Conservation (phyloP, 2,888 invertebrate genomes). For the Leptinotarsa haldemani region DNA sequence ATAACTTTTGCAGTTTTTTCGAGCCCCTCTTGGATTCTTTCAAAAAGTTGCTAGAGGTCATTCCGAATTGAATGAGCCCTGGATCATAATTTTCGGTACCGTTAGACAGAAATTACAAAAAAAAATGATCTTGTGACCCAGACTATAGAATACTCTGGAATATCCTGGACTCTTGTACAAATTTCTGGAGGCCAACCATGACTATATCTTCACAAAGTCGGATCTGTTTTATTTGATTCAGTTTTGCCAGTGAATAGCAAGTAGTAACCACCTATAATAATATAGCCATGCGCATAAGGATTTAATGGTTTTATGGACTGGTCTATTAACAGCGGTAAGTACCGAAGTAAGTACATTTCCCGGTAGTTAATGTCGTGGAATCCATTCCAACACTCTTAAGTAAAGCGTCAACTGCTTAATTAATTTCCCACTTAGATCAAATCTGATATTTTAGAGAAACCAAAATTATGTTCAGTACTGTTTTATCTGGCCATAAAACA, state of each 20-base stretch:
- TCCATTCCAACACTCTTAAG: constrained; percentile 1
- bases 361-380: constrained; percentile 5
- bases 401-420: background rate
- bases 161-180: too few relatives aligned
- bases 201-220: too few relatives aligned
- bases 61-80: too few relatives aligned
- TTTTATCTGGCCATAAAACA: background rate
- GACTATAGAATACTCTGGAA: too few relatives aligned
- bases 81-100: too few relatives aligned
- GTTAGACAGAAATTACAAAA: too few relatives aligned
- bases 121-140: too few relatives aligned
- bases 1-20: too few relatives aligned
- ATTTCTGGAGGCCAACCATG: too few relatives aligned
- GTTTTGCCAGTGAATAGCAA: background rate
- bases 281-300: background rate
- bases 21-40: too few relatives aligned
- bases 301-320: constrained; percentile 9
- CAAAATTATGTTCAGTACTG: background rate
- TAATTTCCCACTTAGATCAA: background rate
- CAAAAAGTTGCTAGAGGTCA: too few relatives aligned
- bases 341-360: constrained; percentile 2
- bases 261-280: background rate
- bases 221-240: background rate
- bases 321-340: constrained; percentile 3
- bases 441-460: background rate